Evolutionary conservation across 2,797 vertebrate genomes (phyloP), one percentile per base, ranked within the genome.

Genomic region (Enteromius viviparus): DNA sequence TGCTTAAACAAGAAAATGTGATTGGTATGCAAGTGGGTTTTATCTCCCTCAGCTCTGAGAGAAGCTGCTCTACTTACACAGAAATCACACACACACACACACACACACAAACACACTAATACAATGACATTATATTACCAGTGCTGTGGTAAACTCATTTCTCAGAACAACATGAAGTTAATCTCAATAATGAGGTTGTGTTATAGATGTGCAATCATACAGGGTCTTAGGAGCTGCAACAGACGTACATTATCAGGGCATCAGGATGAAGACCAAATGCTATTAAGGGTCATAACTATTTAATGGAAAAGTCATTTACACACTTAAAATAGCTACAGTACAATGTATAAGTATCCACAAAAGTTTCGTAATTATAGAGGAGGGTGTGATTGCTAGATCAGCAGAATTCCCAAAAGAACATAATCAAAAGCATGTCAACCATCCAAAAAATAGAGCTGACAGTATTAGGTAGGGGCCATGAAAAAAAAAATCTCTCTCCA

Each of bases 21-120:
- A 75, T 71, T 76, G 55, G 76, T 79, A 69, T 83, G 51, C 76
- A 53, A 34, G 60, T 69, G 70, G 75, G 62, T 70, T 81, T 68
- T 11, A 60, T 82, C 26, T 40, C 45, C 37, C 60, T 79, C 17
- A 15, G 68, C 77, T 53, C 26, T 51, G 11, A 26, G 40, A 12
- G 65, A 71, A 66, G 58, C 17, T 62, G 51, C n/a, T 79, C 23
- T 45, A 45, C 58, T 80, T 70, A 60, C 19, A 55, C 26, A 78
- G 58, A 26, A 37, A 72, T 11, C 29, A 34, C 40, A 76, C 40
- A 60, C 51, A 70, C 77, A 66, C 9, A 68, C 79, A 60, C 21
- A 58, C 26, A 26, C 26, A 26, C 79, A 60, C 21, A 58, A 1
- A 26, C 26, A 26, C 42, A 29, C 47, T n/a, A 40, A 26, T 37